Base-by-base conservation (phyloP, 2,888 invertebrate species). In the Mantis religiosa region DNA sequence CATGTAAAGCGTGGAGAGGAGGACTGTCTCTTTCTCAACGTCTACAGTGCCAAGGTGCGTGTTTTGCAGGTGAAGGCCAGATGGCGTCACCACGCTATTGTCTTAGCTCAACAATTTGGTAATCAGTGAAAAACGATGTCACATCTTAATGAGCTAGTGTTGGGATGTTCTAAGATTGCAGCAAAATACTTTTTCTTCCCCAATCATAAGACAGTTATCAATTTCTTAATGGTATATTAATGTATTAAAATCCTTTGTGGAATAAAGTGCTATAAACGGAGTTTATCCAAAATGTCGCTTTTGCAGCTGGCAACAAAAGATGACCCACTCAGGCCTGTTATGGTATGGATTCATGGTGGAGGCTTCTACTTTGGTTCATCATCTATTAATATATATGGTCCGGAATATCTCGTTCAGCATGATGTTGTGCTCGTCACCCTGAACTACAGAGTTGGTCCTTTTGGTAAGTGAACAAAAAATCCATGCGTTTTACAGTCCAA, bases 321-420 rank as follows among this genome's bases (percentile, higher is more conserved):
- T 71, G 20, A 71, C 54, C 28, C 28, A 15, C 83, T 83, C 28
- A 83, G 9, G 86, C 88, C 90, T 4, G 90, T 90, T n/a, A 88
- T 90, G 89, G 89, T 90, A 8, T 90, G 89, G 89, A 84, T 90
- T 84, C 90, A 90, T 28, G 90, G 90, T 12, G 90, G 90, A 1
- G 90, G 89, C 4, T 90, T 90, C 83, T 89, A 89, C 6, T 89
- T 89, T 54, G 90, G 90, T 6, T 86, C 88, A 30, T 88, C 89
- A 41, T 86, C 88, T 81, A 84, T 84, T 20, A 89, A 90, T 27
- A 20, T 90, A 47, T 89, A 90, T 54, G 89, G 84, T 7, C 90
- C 90, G 20, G 90, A 90, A n/a, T 90, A 89, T 47, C 86, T 89
- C 84, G 87, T 90, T 83, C 86, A 90, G 20, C 86, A 87, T n/a